A percentile compares a stretch with the other conserved stretches of the same genome.
These are phyloP conservation scores for Zophobas atratus DNA, from an alignment of 1,140 invertebrate species.

Conservation along the genomic window DNA sequence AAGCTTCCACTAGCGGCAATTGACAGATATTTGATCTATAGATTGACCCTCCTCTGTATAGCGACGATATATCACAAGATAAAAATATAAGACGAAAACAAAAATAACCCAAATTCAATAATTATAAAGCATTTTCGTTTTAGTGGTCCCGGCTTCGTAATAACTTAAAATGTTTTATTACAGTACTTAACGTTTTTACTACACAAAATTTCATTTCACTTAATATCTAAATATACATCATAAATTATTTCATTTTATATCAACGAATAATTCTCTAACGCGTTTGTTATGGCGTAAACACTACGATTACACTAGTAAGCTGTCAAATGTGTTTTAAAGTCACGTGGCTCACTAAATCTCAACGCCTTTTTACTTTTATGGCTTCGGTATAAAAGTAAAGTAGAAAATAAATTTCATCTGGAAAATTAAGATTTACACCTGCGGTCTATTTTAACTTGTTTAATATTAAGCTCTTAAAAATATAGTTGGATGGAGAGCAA, in stretches of 20 bases:
- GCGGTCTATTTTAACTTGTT: background rate
- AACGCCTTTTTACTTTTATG: constrained; percentile 38
- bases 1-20: background rate
- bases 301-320: constrained; percentile 34
- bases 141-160: constrained; percentile 8
- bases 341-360: constrained; percentile 37
- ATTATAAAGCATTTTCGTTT: constrained; percentile 21
- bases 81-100: background rate
- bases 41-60: background rate
- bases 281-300: constrained; percentile 35
- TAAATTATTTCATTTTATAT: constrained; percentile 38
- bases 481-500: too few relatives aligned
- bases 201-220: constrained; percentile 36
- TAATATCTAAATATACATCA: constrained; percentile 36
- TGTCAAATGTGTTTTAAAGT: constrained; percentile 39
- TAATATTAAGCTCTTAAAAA: background rate
- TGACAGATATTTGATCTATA: constrained; percentile 12
- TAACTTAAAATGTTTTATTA: constrained; percentile 36
- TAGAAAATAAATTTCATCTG: constrained; percentile 20
- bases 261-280: constrained; percentile 33
- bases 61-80: constrained; percentile 5
- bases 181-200: constrained; percentile 35
- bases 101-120: constrained; percentile 15
- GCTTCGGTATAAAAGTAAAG: constrained; percentile 23
- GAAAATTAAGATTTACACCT: constrained; percentile 34